Base-by-base conservation (phyloP, 2,113 vertebrate genomes). In the Trinectes maculatus region DNA sequence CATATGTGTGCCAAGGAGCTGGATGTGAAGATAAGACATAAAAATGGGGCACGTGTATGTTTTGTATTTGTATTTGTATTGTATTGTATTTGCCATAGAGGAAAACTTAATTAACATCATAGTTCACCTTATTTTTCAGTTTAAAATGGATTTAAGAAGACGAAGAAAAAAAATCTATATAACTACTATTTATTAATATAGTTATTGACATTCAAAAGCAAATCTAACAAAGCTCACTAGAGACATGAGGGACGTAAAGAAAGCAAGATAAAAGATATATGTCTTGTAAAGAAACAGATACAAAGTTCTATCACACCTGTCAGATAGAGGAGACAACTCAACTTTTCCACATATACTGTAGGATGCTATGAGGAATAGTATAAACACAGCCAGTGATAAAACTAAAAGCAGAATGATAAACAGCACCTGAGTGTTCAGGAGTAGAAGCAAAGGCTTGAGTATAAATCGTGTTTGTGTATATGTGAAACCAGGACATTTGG, bases 1-100 rank as follows among this genome's bases (percentile, higher is more conserved):
- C 3, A 37, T 53, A 2, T 9, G 49, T 24, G 28, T 36, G 49
- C 54, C 39, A 52, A 29, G 28, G 37, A 67, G 36, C 19, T 49
- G 34, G n/a, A 12, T 28, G 43, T 39, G 59, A 59, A 10, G 24
- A 49, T 44, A 5, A 36, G 69, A 9, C 29, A 63, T 5, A 42
- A 39, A n/a, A 69, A 72, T 42, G 12, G 31, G 22, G 19, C 28
- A n/a, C 18, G 37, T 42, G 42, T 5, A 53, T 60, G 22, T 36
- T 19, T 7, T 31, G 29, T 22, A 28, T 15, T 44, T 46, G 16
- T 33, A 6, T 31, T 31, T 31, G 1, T 31, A 6, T 33, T 33
- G 31, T 9, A 33, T 6, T 33, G 6, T 7, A 9, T 7, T 33
- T 33, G 16, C 3, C 37, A 6, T 26, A 48, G 24, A 48, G 46